Evolutionary conservation across 2,888 invertebrate genomes (phyloP), one percentile per base, ranked within the genome.

Genomic region (Agrotis puta): DNA sequence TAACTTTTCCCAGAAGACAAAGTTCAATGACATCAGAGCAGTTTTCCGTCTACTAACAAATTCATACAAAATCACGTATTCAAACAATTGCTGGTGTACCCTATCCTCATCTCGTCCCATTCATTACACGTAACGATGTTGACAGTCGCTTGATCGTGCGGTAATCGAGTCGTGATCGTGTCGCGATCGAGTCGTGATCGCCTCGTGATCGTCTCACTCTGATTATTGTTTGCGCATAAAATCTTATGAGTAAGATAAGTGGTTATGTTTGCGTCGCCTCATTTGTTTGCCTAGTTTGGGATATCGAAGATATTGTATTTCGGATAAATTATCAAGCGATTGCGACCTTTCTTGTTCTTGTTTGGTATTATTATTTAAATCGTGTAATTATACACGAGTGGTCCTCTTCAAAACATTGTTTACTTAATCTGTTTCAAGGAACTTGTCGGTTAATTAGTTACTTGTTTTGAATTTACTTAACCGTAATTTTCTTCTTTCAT

Each of bases 191-290:
- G 48, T 43, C 72, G 62, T 53, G 77, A 78, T 80, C 69, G 64
- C 18, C 43, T 20, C 77, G 66, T 24, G 64, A 67, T 78, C 54
- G 43, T 47, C 39, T 47, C 22, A 50, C 39, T 43, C 24, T 79
- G 64, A 82, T 79, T 82, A 82, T 79, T 82, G 79, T 73, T 79
- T 68, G 67, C 83, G 20, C 64, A 78, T 79, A 62, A 79, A 79
- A 68, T 73, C 62, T 65, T 72, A 79, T 57, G 83, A 79, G 54
- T 39, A 63, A 67, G 73, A 79, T 79, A 64, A 73, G 79, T 82
- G 74, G 65, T 82, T 70, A 77, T 77, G 62, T 82, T 70, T 64
- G 70, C 24, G 27, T 62, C 39, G 64, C 48, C 43, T 63, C 57
- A 50, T 77, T 77, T 63, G 63, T 68, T 76, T 64, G 62, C 33